Base-by-base conservation (phyloP, 2,888 invertebrate species). In the Tineola bisselliella region DNA sequence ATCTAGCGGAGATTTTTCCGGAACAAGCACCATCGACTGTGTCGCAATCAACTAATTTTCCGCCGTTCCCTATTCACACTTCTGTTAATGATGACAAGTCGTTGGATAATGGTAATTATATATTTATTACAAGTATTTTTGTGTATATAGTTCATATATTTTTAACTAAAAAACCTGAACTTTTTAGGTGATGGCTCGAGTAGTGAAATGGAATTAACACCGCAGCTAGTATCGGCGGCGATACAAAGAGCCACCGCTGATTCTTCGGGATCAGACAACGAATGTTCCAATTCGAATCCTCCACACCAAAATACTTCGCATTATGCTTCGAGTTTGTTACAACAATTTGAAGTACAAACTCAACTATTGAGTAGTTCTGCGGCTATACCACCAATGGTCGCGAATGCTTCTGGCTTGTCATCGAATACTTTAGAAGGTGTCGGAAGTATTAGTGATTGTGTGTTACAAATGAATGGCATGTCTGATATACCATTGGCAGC, bases 271-370 rank as follows among this genome's bases (percentile, higher is more conserved):
- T 93, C 92, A 1, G 93, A 93, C 72, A 92, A 91, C 63, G 93
- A 93, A 72, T 87, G 84, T 66, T 88, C 88, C 0, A 88, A 87
- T 64, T 84, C 89, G 2, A 87, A 82, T 63, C 71, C 83, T 62
- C 86, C 89, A 64, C 88, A 89, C 68, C 84, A 81, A 65, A 86
- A 81, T 65, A 87, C 88, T 56, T 88, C 90, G 13, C 91, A 91
- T 69, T 92, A 93, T 73, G 91, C 93, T 63, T 92, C 93, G 13
- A 92, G 91, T 61, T 76, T 95, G 64, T 76, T 95, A 63, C 94
- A 94, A 72, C 93, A 94, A 71, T 94, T 94, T 70, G 94, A 92
- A 63, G 93, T 91, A 59, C 94, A 93, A 75, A 94, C 94, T 0
- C 92, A 93, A 75, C 84, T 91, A 72, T 75, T 93, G 31, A 91